Evolutionary conservation across 2,888 invertebrate genomes (phyloP).

Genomic region (Psylliodes chrysocephalus): DNA sequence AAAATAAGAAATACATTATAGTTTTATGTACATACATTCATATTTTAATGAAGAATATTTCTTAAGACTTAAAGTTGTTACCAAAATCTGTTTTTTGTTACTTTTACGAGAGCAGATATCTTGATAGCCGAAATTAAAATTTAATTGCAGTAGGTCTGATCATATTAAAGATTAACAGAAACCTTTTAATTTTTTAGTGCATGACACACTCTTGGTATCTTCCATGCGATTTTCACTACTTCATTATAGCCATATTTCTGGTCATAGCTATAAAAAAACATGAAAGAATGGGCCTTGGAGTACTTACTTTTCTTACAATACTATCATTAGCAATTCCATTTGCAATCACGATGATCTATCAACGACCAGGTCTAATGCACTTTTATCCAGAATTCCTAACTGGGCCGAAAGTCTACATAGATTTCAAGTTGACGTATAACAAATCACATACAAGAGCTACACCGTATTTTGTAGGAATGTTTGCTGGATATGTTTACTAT

Average conservation of each 20-base stretch:
- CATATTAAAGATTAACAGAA: too few species aligned
- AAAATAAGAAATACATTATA: too few species aligned
- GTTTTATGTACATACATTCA: too few species aligned
- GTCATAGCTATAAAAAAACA: slow-evolving; percentile 64
- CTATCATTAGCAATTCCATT: slow-evolving; percentile 67
- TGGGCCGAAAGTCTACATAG: slow-evolving; percentile 66
- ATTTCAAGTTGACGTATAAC: slow-evolving; percentile 69
- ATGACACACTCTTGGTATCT: slow-evolving; percentile 76
- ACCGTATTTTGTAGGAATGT: slow-evolving; percentile 70
- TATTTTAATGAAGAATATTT: too few species aligned
- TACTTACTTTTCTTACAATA: slow-evolving; percentile 59
- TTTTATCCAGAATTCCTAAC: slow-evolving; percentile 69
- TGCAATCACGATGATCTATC: slow-evolving; percentile 65
- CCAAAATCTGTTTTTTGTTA: too few species aligned
- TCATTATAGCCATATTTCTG: slow-evolving; percentile 67
- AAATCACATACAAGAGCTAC: slow-evolving; percentile 71
- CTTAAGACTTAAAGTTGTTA: too few species aligned
- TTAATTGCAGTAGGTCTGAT: too few species aligned
- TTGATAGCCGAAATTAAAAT: too few species aligned
- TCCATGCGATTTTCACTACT: slow-evolving; percentile 77
- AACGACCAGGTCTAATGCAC: slow-evolving; percentile 67
- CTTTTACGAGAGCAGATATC: too few species aligned
- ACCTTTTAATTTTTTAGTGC: slow-evolving; percentile 73
- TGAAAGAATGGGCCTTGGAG: slow-evolving; percentile 62
- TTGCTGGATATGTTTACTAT: slow-evolving; percentile 66